Conservation (phyloP, 2,888 invertebrate genomes). For the Clanis bilineata region DNA sequence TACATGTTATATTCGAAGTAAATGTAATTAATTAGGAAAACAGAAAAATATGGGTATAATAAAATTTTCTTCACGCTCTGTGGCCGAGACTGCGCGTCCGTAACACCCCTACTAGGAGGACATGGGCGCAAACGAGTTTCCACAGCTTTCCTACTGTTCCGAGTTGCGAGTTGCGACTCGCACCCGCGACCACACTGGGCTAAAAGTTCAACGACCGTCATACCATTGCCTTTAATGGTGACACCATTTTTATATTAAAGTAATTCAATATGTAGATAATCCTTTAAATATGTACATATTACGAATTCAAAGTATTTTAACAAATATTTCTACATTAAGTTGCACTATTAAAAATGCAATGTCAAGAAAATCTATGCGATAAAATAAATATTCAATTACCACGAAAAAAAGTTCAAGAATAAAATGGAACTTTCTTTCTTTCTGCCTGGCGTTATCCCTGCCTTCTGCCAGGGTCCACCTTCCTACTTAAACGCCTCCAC, state of each 20-base stretch:
- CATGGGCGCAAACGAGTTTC: conserved; percentile 51
- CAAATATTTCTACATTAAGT: too few species aligned
- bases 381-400: too few species aligned
- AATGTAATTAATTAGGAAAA: neutral
- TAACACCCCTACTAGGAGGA: conserved; percentile 50
- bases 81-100: conserved; percentile 4
- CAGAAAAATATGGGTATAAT: too few species aligned
- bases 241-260: conserved; percentile 40
- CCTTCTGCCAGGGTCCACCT: too few species aligned
- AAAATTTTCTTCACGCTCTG: conserved; percentile 9
- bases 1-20: too few species aligned
- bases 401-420: too few species aligned
- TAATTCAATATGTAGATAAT: neutral
- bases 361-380: too few species aligned
- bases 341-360: too few species aligned
- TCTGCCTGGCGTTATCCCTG: too few species aligned
- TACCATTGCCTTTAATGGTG: conserved; percentile 27
- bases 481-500: too few species aligned
- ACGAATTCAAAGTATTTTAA: too few species aligned
- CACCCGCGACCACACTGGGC: conserved; percentile 44
- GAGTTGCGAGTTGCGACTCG: conserved; percentile 24
- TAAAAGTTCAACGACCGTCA: conserved; percentile 56
- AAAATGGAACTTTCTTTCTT: too few species aligned
- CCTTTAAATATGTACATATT: neutral
- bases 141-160: conserved; percentile 31